phyloP scores from a whole-genome alignment of 1,140 invertebrate genomes.

The Venustaconcha ellipsiformis region DNA sequence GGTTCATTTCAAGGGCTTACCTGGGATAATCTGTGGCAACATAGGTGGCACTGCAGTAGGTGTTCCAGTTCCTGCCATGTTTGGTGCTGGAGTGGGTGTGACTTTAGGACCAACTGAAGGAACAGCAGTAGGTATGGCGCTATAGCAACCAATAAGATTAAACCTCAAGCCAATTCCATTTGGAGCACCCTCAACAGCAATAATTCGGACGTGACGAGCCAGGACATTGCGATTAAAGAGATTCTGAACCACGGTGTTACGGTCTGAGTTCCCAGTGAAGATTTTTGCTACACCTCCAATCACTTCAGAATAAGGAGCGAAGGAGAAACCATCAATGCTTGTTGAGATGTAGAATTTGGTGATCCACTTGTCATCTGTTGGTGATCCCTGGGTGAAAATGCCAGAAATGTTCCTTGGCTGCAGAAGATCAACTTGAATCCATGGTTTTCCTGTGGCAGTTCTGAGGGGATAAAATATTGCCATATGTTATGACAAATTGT shows the following conservation, averaged over 20 bases:
- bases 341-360: conserved; percentile 57
- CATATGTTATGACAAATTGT: too few species aligned
- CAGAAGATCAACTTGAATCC: conserved; percentile 60
- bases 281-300: conserved; percentile 16
- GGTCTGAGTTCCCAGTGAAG: conserved; percentile 30
- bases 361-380: conserved; percentile 56
- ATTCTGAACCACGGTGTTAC: conserved; percentile 33
- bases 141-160: conserved; percentile 41
- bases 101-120: neutral
- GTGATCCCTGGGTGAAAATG: conserved; percentile 63
- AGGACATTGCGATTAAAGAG: conserved; percentile 39
- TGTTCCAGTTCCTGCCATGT: neutral
- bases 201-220: conserved; percentile 40
- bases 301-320: conserved; percentile 31
- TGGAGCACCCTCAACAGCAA: conserved; percentile 30
- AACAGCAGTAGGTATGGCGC: neutral
- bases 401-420: conserved; percentile 61
- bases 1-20: conserved; percentile 3
- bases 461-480: conserved; percentile 4
- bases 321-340: conserved; percentile 58
- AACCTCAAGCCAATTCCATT: conserved; percentile 40
- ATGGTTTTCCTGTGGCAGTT: conserved; percentile 21
- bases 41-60: conserved; percentile 8
- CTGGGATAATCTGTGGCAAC: conserved; percentile 13
- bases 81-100: conserved; percentile 9